phyloP scores from a whole-genome alignment of 2,888 invertebrate species.

The Caenorhabditis angaria region DNA sequence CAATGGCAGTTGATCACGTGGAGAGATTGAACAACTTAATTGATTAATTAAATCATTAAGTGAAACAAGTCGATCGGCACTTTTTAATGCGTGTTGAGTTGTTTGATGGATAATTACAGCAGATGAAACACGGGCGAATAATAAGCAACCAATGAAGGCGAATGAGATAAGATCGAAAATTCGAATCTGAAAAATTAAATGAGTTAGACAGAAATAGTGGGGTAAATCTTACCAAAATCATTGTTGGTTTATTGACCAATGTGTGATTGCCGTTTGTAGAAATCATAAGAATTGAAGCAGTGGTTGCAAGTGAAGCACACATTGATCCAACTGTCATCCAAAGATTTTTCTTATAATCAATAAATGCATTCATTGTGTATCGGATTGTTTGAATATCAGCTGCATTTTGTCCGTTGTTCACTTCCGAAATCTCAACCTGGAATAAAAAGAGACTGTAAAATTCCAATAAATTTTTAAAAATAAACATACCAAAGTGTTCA shows the following conservation, averaged over 20 bases:
- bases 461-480: no score
- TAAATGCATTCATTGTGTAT: constrained; percentile 26
- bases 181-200: constrained; percentile 47
- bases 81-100: constrained; percentile 23
- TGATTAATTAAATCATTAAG: constrained; percentile 50
- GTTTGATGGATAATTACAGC: constrained; percentile 36
- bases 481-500: constrained; percentile 19
- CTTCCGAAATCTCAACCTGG: neutral
- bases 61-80: constrained; percentile 28
- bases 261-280: constrained; percentile 20
- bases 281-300: constrained; percentile 64
- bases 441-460: no score
- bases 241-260: neutral
- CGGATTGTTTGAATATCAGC: constrained; percentile 13
- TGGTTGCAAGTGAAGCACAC: constrained; percentile 66
- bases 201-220: no score
- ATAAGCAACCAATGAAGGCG: constrained; percentile 57
- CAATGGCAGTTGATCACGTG: constrained; percentile 41
- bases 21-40: constrained; percentile 58
- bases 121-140: constrained; percentile 54
- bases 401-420: neutral
- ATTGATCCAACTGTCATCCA: constrained; percentile 70
- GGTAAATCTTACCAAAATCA: neutral
- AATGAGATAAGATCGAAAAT: constrained; percentile 64
- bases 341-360: constrained; percentile 67